Base-by-base conservation (phyloP, 2,113 vertebrate species). In the Probosciger aterrimus region DNA sequence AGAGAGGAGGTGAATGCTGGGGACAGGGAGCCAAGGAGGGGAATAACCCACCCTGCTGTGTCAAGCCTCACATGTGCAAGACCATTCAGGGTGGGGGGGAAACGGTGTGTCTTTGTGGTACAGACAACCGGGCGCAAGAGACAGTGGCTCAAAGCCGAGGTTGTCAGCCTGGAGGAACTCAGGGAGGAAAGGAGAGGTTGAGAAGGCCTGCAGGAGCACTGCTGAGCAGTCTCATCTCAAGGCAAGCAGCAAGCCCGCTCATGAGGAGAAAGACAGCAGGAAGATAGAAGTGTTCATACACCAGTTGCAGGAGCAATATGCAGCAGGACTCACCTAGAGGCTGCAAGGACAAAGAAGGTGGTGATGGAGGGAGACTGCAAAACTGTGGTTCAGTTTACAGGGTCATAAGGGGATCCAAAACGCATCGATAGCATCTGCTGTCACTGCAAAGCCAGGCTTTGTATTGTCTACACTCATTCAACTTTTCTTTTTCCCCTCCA, bases 391-490 rank as follows among this genome's bases (percentile, higher is more conserved):
- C 46, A 18, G 23, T 33, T 87, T 25, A n/a, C 2, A 49, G 24
- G 37, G 15, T 50, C 23, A 5, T 5, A 46, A n/a, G 10, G 41
- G 41, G 75, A 86, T 49, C 18, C 30, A 23, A 88, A 90, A 86
- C 2, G 17, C 73, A 67, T 50, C 57, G 9, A 35, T 13, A 73
- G 55, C 50, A 84, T 12, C 77, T 64, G 24, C 76, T 83, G 75
- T 28, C 46, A 55, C 49, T 35, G 65, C 68, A 90, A 79, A 86
- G 35, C 57, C 79, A 69, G 39, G 39, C 62, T 88, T 92, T 83
- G 52, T 81, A 71, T 70, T 57, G 62, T 71, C 90, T 93, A 35
- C 55, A 27, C 47, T 88, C 92, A 92, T 84, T 88, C 82, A 93
- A 75, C 60, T 82, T 84, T 70, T 79, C 50, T 63, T 92, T 70